A percentile compares a stretch with the other conserved stretches of the same genome.
Conservation (phyloP, 2,797 vertebrate genomes). For the Pseudochromis fuscus region DNA sequence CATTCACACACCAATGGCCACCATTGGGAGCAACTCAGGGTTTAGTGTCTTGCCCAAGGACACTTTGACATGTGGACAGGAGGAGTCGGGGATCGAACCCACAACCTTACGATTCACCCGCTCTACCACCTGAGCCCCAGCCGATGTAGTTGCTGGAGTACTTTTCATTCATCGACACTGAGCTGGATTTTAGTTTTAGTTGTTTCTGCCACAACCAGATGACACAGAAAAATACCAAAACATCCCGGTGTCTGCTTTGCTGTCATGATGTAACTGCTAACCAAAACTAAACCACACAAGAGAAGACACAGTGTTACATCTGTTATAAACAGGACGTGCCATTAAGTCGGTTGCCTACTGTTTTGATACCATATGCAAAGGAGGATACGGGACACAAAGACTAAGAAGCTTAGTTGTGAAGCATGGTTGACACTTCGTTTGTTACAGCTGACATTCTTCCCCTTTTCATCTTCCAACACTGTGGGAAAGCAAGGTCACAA, state of each 20-base stretch:
- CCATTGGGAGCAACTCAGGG: no score
- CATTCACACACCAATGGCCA: no score
- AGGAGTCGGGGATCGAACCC: no score
- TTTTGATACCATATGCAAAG: neutral
- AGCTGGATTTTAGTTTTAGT: constrained; percentile 1
- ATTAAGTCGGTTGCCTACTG: neutral
- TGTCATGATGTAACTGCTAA: neutral
- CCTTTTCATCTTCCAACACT: constrained; percentile 50
- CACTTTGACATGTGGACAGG: no score
- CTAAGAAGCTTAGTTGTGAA: constrained; percentile 12
- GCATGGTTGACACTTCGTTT: constrained; percentile 13
- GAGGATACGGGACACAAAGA: neutral
- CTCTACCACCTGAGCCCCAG: no score
- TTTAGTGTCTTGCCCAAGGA: no score
- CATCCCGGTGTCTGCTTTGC: neutral
- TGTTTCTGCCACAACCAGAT: neutral
- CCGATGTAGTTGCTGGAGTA: neutral
- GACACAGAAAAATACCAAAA: neutral
- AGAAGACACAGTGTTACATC: no score
- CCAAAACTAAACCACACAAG: neutral
- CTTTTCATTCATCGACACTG: neutral
- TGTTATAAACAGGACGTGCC: neutral
- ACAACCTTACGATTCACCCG: no score
- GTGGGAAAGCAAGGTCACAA: constrained; percentile 73
- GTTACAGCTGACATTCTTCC: constrained; percentile 19